These are phyloP conservation scores for Amia ocellicauda DNA, from an alignment of 2,113 vertebrate genomes.

Conservation along the genomic window DNA sequence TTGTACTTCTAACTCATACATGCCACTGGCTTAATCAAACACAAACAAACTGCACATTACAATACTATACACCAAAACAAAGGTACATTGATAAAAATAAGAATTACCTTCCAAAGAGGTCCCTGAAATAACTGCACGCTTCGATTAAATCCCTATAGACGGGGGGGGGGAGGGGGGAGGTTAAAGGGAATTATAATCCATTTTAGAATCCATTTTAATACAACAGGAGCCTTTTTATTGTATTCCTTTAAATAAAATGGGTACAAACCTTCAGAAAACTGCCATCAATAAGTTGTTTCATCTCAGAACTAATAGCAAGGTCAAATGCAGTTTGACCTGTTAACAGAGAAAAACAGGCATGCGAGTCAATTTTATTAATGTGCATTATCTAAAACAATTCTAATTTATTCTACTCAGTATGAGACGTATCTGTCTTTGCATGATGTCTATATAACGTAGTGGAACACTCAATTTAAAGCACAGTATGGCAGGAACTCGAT, in stretches of 20 bases:
- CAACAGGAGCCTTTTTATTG: background rate
- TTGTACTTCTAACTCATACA: no score
- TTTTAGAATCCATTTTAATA: background rate
- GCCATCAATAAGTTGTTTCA: slow-evolving; percentile 71
- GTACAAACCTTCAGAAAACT: slow-evolving; percentile 71
- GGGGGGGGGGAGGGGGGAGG: background rate
- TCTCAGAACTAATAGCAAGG: slow-evolving; percentile 74
- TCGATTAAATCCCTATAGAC: slow-evolving; percentile 59
- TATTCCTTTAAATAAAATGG: background rate
- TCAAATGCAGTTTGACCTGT: slow-evolving; percentile 81
- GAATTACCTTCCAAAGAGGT: slow-evolving; percentile 88
- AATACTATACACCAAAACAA: no score
- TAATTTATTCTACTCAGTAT: no score
- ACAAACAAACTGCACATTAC: no score
- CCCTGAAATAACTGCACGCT: slow-evolving; percentile 76
- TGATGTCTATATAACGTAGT: background rate
- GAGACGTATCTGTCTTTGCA: background rate
- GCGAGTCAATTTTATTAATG: no score
- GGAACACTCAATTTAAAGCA: background rate
- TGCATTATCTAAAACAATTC: no score
- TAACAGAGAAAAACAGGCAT: slow-evolving; percentile 13
- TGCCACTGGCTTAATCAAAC: no score
- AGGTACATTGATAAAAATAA: no score
- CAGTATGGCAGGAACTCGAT: no score
- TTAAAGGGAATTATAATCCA: background rate